Evolutionary conservation across 2,113 vertebrate genomes (phyloP).

Genomic region (Aphelocoma coerulescens): DNA sequence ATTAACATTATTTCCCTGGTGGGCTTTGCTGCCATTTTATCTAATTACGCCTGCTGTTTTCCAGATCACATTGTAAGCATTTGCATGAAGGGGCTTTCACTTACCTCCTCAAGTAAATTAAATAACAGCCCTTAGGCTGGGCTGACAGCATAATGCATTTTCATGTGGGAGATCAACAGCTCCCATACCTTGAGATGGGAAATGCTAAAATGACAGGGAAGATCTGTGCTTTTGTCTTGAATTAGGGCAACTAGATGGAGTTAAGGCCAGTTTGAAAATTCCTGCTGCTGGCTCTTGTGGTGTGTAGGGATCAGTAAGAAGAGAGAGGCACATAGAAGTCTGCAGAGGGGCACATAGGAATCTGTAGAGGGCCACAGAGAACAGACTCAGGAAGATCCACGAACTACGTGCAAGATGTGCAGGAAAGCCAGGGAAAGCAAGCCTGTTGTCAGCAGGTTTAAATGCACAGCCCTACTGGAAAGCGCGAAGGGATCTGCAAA

Average conservation of each 20-base stretch:
- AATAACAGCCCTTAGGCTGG: constrained; percentile 65
- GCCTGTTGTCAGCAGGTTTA: constrained; percentile 31
- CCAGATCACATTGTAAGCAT: constrained; percentile 64
- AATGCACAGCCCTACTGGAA: not conserved
- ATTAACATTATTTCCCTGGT: constrained; percentile 55
- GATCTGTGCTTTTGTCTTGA: not conserved
- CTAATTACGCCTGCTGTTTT: constrained; percentile 67
- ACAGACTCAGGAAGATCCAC: not conserved
- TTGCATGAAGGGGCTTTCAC: constrained; percentile 67
- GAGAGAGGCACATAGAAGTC: not conserved
- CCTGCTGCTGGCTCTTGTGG: not conserved
- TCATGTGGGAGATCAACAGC: constrained; percentile 62
- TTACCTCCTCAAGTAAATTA: constrained; percentile 69
- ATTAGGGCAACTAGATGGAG: not conserved
- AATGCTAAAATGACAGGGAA: constrained; percentile 16
- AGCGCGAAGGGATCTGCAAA: constrained; percentile 8
- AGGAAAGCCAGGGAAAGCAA: not conserved
- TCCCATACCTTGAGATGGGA: constrained; percentile 47
- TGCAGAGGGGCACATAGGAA: not conserved
- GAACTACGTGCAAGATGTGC: constrained; percentile 12
- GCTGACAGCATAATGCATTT: constrained; percentile 59
- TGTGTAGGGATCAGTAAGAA: not conserved
- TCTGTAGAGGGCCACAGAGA: not conserved
- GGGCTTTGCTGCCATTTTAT: constrained; percentile 66
- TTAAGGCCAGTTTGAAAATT: not conserved